Conservation (phyloP, 2,888 invertebrate species). For the Imbricaverruca yamaguchii region DNA sequence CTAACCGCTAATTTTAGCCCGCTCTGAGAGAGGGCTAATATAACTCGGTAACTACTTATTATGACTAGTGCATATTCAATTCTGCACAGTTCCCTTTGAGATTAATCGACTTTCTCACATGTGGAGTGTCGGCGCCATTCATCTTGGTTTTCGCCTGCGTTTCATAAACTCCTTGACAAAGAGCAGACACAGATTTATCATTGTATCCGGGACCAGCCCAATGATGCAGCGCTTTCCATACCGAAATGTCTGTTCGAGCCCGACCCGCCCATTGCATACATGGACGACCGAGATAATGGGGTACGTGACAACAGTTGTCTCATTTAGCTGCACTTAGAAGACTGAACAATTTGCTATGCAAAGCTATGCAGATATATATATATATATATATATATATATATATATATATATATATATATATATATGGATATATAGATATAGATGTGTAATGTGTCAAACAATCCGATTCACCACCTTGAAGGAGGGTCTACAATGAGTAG, state of each 20-base stretch:
- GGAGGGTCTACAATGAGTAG: too few relatives aligned
- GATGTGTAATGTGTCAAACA: too few relatives aligned
- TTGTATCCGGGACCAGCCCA: background rate
- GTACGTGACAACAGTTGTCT: too few relatives aligned
- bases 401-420: too few relatives aligned
- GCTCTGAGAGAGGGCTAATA: background rate
- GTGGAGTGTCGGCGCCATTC: constrained; percentile 4
- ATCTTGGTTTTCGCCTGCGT: constrained; percentile 11
- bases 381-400: too few relatives aligned
- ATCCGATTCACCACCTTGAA: too few relatives aligned
- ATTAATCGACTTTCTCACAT: constrained; percentile 13
- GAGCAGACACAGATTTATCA: constrained; percentile 12
- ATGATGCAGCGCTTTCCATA: background rate
- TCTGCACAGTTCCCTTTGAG: background rate
- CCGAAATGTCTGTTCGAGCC: background rate
- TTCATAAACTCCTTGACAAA: constrained; percentile 19
- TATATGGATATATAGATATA: too few relatives aligned
- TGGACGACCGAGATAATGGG: background rate
- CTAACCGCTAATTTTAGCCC: background rate
- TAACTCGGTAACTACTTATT: constrained; percentile 6
- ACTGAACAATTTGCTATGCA: too few relatives aligned
- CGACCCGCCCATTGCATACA: background rate
- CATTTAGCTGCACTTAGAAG: too few relatives aligned
- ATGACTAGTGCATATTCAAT: constrained; percentile 20
- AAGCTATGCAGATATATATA: too few relatives aligned